phyloP scores from a whole-genome alignment of 2,113 vertebrate species.

The Parotia lawesii region DNA sequence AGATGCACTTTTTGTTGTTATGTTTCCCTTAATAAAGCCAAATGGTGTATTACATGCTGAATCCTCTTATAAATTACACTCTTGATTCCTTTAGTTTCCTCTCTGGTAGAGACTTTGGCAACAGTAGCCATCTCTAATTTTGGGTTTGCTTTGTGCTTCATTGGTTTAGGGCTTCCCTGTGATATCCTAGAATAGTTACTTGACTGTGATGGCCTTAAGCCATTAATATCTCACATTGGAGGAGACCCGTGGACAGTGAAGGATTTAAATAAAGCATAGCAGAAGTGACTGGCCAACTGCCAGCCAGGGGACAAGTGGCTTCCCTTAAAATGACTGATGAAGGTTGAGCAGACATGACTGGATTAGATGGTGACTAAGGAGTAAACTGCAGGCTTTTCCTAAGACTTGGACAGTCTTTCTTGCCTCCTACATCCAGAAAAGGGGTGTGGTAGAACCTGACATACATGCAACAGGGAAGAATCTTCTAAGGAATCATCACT shows the following conservation, averaged over 20 bases:
- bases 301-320: constrained; percentile 28
- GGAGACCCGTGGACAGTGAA: not conserved
- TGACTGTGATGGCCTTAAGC: constrained; percentile 14
- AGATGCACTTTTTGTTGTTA: not conserved
- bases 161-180: constrained; percentile 39
- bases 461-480: not conserved
- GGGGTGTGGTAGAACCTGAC: not conserved
- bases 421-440: not conserved
- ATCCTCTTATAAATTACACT: not conserved
- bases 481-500: not conserved
- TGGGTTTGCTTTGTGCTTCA: not conserved
- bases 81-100: not conserved
- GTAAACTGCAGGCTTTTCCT: not conserved
- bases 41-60: not conserved
- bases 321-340: constrained; percentile 48
- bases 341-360: not conserved
- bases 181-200: constrained; percentile 40
- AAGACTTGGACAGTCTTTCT: not conserved
- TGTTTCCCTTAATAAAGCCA: not conserved
- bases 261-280: constrained; percentile 45
- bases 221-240: constrained; percentile 29
- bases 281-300: constrained; percentile 20
- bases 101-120: not conserved
- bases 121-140: not conserved
- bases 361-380: constrained; percentile 35